A percentile compares a stretch with the other conserved stretches of the same genome.
Evolutionary conservation across 2,113 vertebrate genomes (phyloP).

Genomic region (Tupaia tana): DNA sequence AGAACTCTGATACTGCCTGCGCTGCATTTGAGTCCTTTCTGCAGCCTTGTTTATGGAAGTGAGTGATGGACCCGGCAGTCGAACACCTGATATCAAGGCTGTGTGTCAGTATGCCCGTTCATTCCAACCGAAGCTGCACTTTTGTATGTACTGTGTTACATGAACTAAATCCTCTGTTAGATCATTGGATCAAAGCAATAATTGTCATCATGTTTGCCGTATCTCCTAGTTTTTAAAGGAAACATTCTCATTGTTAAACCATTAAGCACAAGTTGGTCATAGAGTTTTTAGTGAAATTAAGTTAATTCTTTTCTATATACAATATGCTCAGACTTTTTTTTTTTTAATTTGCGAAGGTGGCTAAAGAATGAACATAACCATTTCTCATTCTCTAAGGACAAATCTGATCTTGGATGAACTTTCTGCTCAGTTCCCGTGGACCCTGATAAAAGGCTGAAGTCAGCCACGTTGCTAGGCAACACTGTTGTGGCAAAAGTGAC

Average conservation of each 20-base stretch:
- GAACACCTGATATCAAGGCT: background rate
- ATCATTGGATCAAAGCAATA: background rate
- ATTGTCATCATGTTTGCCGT: background rate
- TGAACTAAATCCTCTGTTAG: background rate
- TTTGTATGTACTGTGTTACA: background rate
- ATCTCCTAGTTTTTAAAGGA: constrained; percentile 52
- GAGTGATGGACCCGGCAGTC: background rate
- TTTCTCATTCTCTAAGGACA: constrained; percentile 16
- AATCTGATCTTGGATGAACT: constrained; percentile 49
- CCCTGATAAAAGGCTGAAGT: constrained; percentile 27
- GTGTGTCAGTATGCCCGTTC: background rate
- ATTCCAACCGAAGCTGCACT: background rate
- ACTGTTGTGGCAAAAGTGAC: background rate
- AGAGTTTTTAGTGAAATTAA: constrained; percentile 21
- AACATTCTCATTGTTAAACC: background rate
- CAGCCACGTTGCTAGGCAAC: constrained; percentile 27
- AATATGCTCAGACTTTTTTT: background rate
- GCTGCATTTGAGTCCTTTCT: background rate
- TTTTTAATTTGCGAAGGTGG: background rate
- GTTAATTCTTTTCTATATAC: constrained; percentile 1
- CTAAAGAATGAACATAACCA: constrained; percentile 25
- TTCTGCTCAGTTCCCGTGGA: constrained; percentile 25
- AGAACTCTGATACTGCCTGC: background rate
- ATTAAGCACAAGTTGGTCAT: background rate
- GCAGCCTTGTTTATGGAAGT: background rate